These are phyloP conservation scores for Anarhynchus alexandrinus DNA, from an alignment of 2,113 vertebrate species.

Conservation along the genomic window DNA sequence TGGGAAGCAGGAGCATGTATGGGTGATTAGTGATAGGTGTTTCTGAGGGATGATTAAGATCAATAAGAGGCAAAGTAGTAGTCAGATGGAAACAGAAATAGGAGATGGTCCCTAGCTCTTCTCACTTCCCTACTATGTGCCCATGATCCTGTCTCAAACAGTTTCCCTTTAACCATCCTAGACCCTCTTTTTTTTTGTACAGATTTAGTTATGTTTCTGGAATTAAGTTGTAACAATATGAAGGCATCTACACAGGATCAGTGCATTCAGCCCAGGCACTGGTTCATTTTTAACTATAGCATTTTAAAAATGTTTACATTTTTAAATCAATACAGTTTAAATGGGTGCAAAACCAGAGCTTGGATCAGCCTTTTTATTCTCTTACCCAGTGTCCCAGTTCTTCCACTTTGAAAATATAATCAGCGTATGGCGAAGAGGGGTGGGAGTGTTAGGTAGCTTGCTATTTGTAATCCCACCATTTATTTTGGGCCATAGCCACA, in stretches of 20 bases:
- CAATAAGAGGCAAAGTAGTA: neutral
- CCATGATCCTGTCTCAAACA: neutral
- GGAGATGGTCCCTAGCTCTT: neutral
- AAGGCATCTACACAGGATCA: neutral
- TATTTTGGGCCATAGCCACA: slow-evolving; percentile 61
- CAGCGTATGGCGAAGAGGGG: slow-evolving; percentile 34
- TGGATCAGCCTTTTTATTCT: slow-evolving; percentile 17
- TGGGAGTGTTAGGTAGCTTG: slow-evolving; percentile 52
- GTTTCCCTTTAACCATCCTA: neutral
- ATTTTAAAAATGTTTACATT: neutral
- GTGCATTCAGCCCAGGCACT: neutral
- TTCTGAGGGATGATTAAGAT: neutral
- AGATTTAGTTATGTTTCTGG: neutral
- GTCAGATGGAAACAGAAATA: neutral
- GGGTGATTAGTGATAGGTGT: neutral
- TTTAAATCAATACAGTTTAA: neutral
- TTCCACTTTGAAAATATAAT: slow-evolving; percentile 33
- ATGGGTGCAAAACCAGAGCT: neutral
- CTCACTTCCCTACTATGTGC: neutral
- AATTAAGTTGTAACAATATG: neutral
- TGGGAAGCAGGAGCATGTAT: neutral
- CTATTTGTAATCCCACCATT: slow-evolving; percentile 63
- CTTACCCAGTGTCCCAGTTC: slow-evolving; percentile 11
- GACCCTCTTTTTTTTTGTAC: neutral
- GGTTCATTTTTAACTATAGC: neutral